These are phyloP conservation scores for Nephila pilipes DNA, from an alignment of 1,140 invertebrate species.

Conservation along the genomic window DNA sequence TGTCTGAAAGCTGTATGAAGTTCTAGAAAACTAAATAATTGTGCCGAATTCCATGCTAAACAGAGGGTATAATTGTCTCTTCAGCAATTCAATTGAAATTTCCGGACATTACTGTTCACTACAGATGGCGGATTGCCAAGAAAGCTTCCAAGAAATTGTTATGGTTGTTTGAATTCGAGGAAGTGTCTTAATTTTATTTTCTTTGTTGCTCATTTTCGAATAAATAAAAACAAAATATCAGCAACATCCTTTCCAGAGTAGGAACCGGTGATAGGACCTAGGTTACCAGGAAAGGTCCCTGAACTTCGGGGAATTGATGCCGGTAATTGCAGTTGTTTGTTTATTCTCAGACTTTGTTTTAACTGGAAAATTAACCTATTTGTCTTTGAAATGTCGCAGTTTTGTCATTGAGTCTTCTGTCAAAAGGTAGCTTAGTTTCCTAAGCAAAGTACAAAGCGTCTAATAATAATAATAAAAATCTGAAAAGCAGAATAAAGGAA, in stretches of 20 bases:
- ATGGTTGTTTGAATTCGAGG: neutral
- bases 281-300: neutral
- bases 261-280: neutral
- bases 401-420: no score
- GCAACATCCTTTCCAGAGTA: neutral
- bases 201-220: neutral
- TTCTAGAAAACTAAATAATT: neutral
- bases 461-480: no score
- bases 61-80: neutral
- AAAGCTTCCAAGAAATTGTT: neutral
- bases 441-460: no score
- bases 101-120: neutral
- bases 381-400: no score
- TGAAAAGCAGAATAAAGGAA: no score
- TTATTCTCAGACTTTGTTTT: neutral
- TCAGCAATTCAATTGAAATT: neutral
- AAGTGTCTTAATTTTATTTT: neutral
- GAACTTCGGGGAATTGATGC: neutral
- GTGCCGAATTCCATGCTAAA: slow-evolving; percentile 4
- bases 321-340: neutral
- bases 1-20: neutral
- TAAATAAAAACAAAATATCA: neutral
- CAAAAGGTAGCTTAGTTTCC: no score
- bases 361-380: no score
- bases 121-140: neutral